Percentiles rank a stretch among this genome's conserved stretches.
Conservation (phyloP, 2,888 invertebrate genomes). For the Anoncus sp. region DNA sequence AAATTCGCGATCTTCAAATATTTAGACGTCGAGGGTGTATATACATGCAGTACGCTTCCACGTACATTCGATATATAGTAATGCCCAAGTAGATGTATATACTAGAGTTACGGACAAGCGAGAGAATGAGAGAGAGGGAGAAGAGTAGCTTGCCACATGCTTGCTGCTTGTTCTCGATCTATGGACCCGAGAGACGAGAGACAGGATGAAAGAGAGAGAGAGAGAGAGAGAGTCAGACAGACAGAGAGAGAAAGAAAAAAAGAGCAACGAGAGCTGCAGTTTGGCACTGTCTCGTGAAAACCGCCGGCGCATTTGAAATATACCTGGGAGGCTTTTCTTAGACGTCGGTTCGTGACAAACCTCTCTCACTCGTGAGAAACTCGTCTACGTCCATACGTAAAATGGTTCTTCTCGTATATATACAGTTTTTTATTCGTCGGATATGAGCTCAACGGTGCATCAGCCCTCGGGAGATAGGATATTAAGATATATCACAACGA, state of each 20-base stretch:
- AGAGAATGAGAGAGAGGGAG: slow-evolving; percentile 2
- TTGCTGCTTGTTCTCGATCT: slow-evolving; percentile 49
- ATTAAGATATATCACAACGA: neutral
- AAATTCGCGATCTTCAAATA: slow-evolving; percentile 51
- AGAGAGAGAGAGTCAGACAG: slow-evolving; percentile 46
- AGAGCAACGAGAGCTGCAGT: slow-evolving; percentile 36
- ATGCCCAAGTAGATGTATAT: slow-evolving; percentile 6
- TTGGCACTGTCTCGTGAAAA: slow-evolving; percentile 64
- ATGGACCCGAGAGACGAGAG: slow-evolving; percentile 24
- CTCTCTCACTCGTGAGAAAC: slow-evolving; percentile 41
- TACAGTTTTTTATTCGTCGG: slow-evolving; percentile 27
- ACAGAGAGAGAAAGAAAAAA: slow-evolving; percentile 37
- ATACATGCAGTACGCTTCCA: neutral
- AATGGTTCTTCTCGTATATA: slow-evolving; percentile 15
- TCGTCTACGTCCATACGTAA: slow-evolving; percentile 1
- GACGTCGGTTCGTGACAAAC: slow-evolving; percentile 67
- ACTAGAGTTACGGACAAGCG: slow-evolving; percentile 9
- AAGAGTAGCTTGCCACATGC: slow-evolving; percentile 46
- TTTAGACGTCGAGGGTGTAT: slow-evolving; percentile 36
- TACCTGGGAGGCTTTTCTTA: slow-evolving; percentile 69
- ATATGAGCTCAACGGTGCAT: slow-evolving; percentile 33
- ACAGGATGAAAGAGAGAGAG: slow-evolving; percentile 3
- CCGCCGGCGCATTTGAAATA: slow-evolving; percentile 66
- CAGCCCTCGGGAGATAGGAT: neutral
- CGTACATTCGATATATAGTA: slow-evolving; percentile 13